Percentiles rank a stretch among this genome's conserved stretches.
Conservation (phyloP, 2,888 invertebrate genomes). For the Leistus spinibarbis region DNA sequence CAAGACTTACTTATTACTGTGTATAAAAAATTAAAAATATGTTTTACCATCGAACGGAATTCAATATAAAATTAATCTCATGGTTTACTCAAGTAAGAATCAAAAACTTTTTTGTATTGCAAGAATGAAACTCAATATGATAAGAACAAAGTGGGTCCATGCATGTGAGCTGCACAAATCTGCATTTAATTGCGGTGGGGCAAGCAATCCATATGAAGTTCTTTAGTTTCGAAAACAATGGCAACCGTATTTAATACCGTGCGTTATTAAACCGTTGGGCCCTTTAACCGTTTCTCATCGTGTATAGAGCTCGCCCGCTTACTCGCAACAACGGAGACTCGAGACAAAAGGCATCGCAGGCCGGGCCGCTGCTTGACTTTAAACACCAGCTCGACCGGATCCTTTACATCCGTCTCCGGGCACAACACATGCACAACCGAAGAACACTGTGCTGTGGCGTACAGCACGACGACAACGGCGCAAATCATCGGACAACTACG, state of each 20-base stretch:
- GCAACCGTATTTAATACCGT: background rate
- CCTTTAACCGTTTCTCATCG: background rate
- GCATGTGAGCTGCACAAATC: background rate
- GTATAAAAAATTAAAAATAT: too few species aligned
- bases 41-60: too few species aligned
- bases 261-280: slow-evolving; percentile 1
- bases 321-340: background rate
- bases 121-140: background rate
- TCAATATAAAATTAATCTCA: too few species aligned
- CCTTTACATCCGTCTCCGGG: background rate
- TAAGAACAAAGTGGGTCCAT: background rate
- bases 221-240: background rate
- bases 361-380: slow-evolving; percentile 1
- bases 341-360: slow-evolving; percentile 1
- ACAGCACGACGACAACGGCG: background rate
- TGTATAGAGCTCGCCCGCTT: background rate
- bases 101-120: background rate
- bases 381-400: slow-evolving; percentile 6
- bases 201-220: background rate
- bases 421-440: slow-evolving; percentile 8
- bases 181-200: background rate
- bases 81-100: too few species aligned
- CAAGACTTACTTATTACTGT: too few species aligned
- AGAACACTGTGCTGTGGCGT: background rate
- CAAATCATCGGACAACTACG: background rate